These are phyloP conservation scores for human (Homo sapiens) DNA, from an alignment of 2,113 vertebrate genomes.

Conservation along the genomic window DNA sequence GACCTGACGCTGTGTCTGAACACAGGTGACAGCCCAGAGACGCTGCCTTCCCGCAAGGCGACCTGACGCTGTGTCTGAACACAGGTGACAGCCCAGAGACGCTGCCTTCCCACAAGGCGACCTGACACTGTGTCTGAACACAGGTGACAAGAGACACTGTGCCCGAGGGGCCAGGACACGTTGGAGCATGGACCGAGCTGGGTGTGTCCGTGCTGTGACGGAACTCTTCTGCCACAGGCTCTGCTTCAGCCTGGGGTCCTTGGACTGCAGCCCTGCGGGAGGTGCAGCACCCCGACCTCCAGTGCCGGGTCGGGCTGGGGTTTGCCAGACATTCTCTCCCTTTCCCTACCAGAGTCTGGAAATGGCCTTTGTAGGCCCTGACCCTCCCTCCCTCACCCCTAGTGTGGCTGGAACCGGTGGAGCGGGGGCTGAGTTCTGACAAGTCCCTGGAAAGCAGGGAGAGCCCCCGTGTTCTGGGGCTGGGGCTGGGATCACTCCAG, in stretches of 20 bases:
- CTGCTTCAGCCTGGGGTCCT: too few species aligned
- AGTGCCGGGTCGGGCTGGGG: background rate
- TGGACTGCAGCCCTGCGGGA: background rate
- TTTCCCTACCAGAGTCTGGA: background rate
- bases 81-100: background rate
- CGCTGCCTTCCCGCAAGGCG: too few species aligned
- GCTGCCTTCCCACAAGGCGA: background rate
- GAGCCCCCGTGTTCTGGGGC: too few species aligned
- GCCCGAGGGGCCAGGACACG: background rate
- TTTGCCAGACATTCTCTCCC: background rate
- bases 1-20: background rate
- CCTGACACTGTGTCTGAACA: background rate
- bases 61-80: background rate
- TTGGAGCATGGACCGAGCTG: background rate
- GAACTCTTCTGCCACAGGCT: accelerated
- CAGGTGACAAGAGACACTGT: too few species aligned
- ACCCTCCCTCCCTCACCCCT: too few species aligned
- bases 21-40: too few species aligned
- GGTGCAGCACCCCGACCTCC: too few species aligned
- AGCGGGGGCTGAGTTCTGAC: background rate
- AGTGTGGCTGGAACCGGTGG: background rate
- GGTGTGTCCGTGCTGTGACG: accelerated
- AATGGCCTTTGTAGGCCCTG: background rate
- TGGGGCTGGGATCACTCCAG: background rate
- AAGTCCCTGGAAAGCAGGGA: background rate